A percentile compares a stretch with the other conserved stretches of the same genome.
Conservation (phyloP, 2,888 invertebrate species). For the Papilio protenor region DNA sequence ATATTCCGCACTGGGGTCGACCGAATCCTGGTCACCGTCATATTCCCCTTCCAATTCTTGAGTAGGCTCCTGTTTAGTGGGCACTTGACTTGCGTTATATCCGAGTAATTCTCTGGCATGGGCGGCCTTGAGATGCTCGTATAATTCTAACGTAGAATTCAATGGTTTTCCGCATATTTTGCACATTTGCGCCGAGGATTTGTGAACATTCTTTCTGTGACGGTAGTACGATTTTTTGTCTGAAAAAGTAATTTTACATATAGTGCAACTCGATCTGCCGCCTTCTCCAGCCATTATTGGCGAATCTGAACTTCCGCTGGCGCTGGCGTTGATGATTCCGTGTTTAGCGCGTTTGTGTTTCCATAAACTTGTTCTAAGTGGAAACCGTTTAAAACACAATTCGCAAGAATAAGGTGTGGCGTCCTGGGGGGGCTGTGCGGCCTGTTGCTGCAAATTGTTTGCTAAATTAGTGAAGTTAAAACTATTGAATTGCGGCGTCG, state of each 20-base stretch:
- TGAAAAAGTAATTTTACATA: conserved; percentile 85
- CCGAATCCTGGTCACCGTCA: conserved; percentile 70
- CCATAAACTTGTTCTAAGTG: conserved; percentile 76
- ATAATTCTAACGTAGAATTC: conserved; percentile 85
- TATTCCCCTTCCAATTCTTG: conserved; percentile 71
- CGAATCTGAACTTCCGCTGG: conserved; percentile 57
- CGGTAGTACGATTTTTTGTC: conserved; percentile 85
- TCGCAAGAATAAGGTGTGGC: conserved; percentile 74
- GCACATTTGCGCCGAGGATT: conserved; percentile 83
- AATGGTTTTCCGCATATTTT: conserved; percentile 86
- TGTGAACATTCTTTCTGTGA: conserved; percentile 84
- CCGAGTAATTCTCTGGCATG: conserved; percentile 81
- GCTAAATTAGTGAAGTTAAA: conserved; percentile 74
- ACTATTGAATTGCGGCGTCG: conserved; percentile 81
- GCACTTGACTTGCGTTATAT: conserved; percentile 75
- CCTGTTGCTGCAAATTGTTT: conserved; percentile 60
- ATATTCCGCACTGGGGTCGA: conserved; percentile 74
- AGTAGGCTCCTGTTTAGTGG: conserved; percentile 67
- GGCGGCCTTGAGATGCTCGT: conserved; percentile 86
- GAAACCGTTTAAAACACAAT: conserved; percentile 77
- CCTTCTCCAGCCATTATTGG: conserved; percentile 56
- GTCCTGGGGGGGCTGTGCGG: conserved; percentile 58
- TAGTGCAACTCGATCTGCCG: conserved; percentile 82
- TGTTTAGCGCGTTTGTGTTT: conserved; percentile 83
- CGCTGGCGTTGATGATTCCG: conserved; percentile 70